Base-by-base conservation (phyloP, 2,888 invertebrate genomes). In the Anarsia innoxiella region DNA sequence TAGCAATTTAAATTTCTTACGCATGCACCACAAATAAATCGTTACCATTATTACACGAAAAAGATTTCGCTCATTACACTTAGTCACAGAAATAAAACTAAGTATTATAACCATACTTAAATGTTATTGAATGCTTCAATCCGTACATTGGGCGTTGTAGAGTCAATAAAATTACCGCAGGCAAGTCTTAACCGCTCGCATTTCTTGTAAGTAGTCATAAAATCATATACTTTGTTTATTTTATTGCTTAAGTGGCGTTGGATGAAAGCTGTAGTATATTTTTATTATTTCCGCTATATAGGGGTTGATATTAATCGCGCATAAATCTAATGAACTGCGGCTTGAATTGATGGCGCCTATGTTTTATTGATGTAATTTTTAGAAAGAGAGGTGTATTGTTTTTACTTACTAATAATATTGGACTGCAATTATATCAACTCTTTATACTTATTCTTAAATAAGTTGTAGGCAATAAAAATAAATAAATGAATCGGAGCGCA, bases 21-120 rank as follows among this genome's bases (percentile, higher is more conserved):
- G 64, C 66, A 70, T 61, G 51, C 56, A 52, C 64, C 61, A 65
- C 72, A 64, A 72, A 74, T 76, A 71, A 62, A 70, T 53, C 66
- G 76, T 74, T 74, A 77, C 65, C 69, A 64, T 67, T 64, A 72
- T 66, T 51, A 53, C 54, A 52, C 43, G 54, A 64, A 57, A 75
- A 66, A 60, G 63, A 77, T 76, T 75, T 65, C 52, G 57, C 56
- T 59, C 62, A 68, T 67, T 66, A 59, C 58, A 49, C 57, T 56
- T 54, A 55, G n/a, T n/a, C n/a, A n/a, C n/a, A n/a, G 41, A 53
- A 50, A 53, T 53, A 26, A 26, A 26, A 26, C 10, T 26, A 9
- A 26, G 10, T 10, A n/a, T 26, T 59, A 60, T 53, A 55, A 48
- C 52, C 41, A 44, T 48, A 51, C 52, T 65, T 59, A 56, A 60